Conservation (phyloP, 2,888 invertebrate species). For the Doris montereyensis region DNA sequence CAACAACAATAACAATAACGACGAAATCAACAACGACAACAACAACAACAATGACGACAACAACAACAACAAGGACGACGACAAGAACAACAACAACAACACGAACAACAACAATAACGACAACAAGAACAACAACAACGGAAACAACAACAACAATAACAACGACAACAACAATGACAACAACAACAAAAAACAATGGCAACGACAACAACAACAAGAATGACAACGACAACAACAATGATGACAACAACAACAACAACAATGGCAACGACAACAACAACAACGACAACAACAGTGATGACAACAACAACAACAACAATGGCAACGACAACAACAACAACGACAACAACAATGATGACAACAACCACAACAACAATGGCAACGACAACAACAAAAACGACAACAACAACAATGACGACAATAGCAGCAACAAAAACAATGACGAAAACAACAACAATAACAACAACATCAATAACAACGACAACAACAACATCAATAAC, state of each 20-base stretch:
- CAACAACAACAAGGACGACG: too few relatives aligned
- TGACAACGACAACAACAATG: neutral
- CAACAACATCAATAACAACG: neutral
- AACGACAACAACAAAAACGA: neutral
- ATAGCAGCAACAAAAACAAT: neutral
- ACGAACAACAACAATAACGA: too few relatives aligned
- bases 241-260: neutral
- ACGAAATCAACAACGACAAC: too few relatives aligned
- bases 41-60: too few relatives aligned
- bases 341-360: neutral
- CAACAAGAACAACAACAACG: too few relatives aligned
- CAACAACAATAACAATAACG: too few relatives aligned
- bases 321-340: neutral
- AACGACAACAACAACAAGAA: neutral
- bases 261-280: neutral
- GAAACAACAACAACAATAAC: too few relatives aligned
- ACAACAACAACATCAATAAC: slow-evolving; percentile 27
- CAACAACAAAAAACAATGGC: neutral
- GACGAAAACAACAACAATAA: neutral
- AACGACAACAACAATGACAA: too few relatives aligned
- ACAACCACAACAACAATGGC: neutral
- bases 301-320: neutral
- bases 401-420: neutral
- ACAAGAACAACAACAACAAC: too few relatives aligned
- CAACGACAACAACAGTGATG: neutral